Conservation (phyloP, 2,888 invertebrate genomes). For the Microplitis manilae region DNA sequence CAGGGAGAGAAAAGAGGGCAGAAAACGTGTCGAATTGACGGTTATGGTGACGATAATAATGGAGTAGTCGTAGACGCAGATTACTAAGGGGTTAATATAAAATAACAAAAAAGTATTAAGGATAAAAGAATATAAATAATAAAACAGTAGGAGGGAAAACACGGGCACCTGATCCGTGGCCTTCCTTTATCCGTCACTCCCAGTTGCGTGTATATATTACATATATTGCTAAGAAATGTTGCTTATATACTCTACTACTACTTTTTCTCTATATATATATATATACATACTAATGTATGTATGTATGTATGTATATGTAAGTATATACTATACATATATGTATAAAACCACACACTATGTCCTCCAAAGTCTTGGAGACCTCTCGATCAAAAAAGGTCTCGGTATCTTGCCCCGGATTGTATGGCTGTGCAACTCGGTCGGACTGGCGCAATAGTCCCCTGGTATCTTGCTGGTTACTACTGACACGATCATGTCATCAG, state of each 20-base stretch:
- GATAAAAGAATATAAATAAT: background rate
- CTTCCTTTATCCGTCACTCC: slow-evolving; percentile 28
- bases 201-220: slow-evolving; percentile 13
- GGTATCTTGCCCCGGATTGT: slow-evolving; percentile 11
- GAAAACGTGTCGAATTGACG: slow-evolving; percentile 13
- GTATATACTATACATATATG: background rate
- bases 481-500: slow-evolving; percentile 17
- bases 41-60: background rate
- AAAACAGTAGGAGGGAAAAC: background rate
- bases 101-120: background rate
- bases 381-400: slow-evolving; percentile 21
- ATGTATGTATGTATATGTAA: background rate
- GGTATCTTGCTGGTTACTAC: background rate
- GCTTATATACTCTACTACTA: background rate
- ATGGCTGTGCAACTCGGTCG: background rate
- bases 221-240: slow-evolving; percentile 1
- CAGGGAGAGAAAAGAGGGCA: background rate
- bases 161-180: slow-evolving; percentile 24
- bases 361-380: slow-evolving; percentile 13
- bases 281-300: background rate
- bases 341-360: background rate
- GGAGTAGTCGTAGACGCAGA: background rate
- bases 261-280: background rate
- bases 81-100: background rate
- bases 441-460: slow-evolving; percentile 19